These are phyloP conservation scores for Falco concolor DNA, from an alignment of 2,797 vertebrate species.

Conservation along the genomic window DNA sequence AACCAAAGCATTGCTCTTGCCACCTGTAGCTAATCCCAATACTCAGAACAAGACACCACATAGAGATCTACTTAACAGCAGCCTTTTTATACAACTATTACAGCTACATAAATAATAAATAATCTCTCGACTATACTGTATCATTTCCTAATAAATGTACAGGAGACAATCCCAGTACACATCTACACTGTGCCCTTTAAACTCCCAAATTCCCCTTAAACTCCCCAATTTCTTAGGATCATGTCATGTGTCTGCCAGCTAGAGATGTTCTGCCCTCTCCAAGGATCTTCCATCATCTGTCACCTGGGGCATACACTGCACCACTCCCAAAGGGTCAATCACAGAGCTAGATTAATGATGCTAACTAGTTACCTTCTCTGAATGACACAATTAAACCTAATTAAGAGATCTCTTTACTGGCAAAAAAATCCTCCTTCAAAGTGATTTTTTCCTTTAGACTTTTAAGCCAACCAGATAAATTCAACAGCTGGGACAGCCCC, in stretches of 20 bases:
- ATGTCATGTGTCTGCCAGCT: background rate
- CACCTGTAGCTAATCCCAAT: background rate
- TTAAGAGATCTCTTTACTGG: background rate
- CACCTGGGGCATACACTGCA: background rate
- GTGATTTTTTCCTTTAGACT: background rate
- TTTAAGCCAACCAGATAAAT: background rate
- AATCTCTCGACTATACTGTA: background rate
- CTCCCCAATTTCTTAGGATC: background rate
- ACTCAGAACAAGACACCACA: background rate
- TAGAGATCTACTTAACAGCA: background rate
- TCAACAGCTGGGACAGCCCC: background rate
- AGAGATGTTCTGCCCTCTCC: background rate
- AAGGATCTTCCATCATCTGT: background rate
- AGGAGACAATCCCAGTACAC: background rate
- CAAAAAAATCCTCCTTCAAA: background rate
- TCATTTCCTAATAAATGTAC: background rate
- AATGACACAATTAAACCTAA: conserved; percentile 2
- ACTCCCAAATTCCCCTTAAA: background rate
- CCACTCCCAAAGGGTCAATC: background rate
- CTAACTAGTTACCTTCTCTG: background rate
- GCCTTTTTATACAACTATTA: background rate
- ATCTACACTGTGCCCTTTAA: background rate
- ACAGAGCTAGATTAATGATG: background rate
- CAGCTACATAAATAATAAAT: background rate
- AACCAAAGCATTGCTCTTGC: background rate